These are phyloP conservation scores for Cryptotis parvus DNA, from an alignment of 2,113 vertebrate species.

Conservation along the genomic window DNA sequence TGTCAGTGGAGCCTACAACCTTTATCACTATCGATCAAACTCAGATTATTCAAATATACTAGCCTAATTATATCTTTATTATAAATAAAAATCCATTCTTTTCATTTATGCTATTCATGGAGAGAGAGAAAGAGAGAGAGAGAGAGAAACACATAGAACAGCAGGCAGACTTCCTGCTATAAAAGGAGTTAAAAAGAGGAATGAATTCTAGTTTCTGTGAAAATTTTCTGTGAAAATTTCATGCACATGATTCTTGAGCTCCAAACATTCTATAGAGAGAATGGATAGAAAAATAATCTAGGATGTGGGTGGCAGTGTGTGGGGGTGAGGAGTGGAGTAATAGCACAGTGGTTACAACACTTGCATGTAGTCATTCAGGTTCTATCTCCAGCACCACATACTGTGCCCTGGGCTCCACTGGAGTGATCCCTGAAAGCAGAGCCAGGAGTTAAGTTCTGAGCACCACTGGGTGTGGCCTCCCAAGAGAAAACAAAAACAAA, in stretches of 20 bases:
- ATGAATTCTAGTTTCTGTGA: not conserved
- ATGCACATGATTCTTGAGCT: not conserved
- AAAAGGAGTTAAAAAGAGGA: not conserved
- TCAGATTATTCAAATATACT: not conserved
- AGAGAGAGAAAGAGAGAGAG: not conserved
- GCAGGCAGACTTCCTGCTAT: not conserved
- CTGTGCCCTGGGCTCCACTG: too few species aligned
- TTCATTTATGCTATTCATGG: not conserved
- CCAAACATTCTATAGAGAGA: not conserved
- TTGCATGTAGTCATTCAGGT: too few species aligned
- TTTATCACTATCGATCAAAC: not conserved
- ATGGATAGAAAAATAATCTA: slow-evolving; percentile 3
- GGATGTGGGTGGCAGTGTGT: too few species aligned
- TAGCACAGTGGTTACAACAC: too few species aligned
- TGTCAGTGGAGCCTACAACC: not conserved
- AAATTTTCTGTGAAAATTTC: not conserved
- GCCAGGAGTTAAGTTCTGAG: too few species aligned
- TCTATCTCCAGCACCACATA: too few species aligned
- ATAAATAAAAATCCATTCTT: slow-evolving; percentile 6
- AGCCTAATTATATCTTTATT: not conserved
- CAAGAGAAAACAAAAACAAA: too few species aligned
- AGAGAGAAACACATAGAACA: not conserved
- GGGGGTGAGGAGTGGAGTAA: too few species aligned
- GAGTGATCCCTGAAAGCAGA: too few species aligned
- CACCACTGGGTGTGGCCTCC: too few species aligned